Conservation (phyloP, 2,113 vertebrate species). For the Eulemur rufifrons region DNA sequence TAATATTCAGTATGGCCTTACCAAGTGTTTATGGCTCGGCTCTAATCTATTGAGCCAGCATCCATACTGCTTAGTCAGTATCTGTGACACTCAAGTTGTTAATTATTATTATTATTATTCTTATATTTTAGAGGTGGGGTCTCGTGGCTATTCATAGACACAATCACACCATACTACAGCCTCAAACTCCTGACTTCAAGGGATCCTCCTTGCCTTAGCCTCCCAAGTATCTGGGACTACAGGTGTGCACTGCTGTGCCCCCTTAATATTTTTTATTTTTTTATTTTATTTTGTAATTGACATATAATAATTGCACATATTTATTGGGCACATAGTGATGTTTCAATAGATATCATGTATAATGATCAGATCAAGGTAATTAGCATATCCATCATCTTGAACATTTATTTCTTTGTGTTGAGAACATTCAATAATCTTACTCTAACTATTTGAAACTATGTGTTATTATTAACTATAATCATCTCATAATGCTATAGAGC, state of each 20-base stretch:
- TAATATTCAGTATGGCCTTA: neutral
- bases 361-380: neutral
- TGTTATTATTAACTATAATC: neutral
- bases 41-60: neutral
- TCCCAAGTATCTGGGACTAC: neutral
- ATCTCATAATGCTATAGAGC: neutral
- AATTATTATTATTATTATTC: neutral
- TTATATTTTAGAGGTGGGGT: neutral
- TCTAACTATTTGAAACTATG: neutral
- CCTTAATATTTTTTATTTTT: neutral
- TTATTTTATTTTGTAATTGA: neutral
- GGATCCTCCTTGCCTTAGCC: neutral
- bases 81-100: neutral
- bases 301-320: neutral
- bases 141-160: neutral
- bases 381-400: neutral
- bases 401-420: neutral
- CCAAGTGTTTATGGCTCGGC: neutral
- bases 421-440: neutral
- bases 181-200: neutral
- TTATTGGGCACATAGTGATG: neutral
- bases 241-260: neutral
- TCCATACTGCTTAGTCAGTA: neutral
- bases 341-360: neutral
- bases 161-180: neutral